These are phyloP conservation scores for Stegodyphus dumicola DNA, from an alignment of 1,140 invertebrate species.

Conservation along the genomic window DNA sequence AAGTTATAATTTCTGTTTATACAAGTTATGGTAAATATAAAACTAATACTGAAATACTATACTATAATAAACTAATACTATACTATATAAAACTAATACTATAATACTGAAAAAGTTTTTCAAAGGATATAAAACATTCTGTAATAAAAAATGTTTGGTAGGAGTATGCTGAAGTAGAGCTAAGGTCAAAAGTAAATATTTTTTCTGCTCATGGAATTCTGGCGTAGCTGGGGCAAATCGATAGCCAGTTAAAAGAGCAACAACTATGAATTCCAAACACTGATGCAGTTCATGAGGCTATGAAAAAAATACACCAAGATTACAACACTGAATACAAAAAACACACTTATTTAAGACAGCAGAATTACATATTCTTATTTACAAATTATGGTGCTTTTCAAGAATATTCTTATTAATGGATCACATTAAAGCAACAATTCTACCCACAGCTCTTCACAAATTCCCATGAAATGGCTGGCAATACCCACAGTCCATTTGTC, in stretches of 20 bases:
- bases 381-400: too few species aligned
- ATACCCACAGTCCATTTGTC: too few species aligned
- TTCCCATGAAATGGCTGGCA: too few species aligned
- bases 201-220: conserved; percentile 74
- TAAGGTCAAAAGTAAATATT: conserved; percentile 71
- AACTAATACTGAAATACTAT: too few species aligned
- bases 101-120: neutral
- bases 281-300: conserved; percentile 74
- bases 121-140: conserved; percentile 69
- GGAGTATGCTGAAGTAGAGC: conserved; percentile 71
- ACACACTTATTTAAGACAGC: neutral
- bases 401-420: too few species aligned
- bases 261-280: conserved; percentile 74
- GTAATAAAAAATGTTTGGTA: conserved; percentile 76
- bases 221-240: conserved; percentile 73
- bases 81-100: neutral
- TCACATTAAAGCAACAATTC: too few species aligned
- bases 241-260: conserved; percentile 73
- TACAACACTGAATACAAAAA: neutral
- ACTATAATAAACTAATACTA: too few species aligned
- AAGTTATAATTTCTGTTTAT: too few species aligned
- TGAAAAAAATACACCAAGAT: conserved; percentile 52
- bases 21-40: neutral
- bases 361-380: too few species aligned
- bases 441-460: too few species aligned